phyloP scores from a whole-genome alignment of 2,797 vertebrate species.

The Cryptoprocta ferox region DNA sequence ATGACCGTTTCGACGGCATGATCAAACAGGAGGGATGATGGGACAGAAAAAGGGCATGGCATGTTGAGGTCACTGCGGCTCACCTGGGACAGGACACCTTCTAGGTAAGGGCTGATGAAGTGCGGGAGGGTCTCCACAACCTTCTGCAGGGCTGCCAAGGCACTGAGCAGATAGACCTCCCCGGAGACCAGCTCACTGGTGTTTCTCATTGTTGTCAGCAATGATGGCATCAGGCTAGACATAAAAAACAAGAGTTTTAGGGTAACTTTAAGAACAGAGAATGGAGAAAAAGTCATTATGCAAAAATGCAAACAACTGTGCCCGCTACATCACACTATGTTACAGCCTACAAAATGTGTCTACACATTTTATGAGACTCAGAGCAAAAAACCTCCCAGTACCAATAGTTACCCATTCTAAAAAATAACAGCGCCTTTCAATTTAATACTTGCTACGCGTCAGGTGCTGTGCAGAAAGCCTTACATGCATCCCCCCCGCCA shows the following conservation, averaged over 20 bases:
- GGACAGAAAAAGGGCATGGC: background rate
- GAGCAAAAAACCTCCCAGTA: background rate
- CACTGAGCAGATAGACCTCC: slow-evolving; percentile 95
- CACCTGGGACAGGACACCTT: slow-evolving; percentile 90
- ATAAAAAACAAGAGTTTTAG: background rate
- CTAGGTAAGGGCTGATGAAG: slow-evolving; percentile 97
- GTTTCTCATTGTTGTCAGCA: slow-evolving; percentile 88
- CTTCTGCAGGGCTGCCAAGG: slow-evolving; percentile 93
- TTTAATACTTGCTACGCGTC: background rate
- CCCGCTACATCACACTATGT: fast-evolving
- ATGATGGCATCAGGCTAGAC: slow-evolving; percentile 92
- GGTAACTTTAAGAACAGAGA: background rate
- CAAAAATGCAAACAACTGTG: background rate
- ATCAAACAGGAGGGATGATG: background rate
- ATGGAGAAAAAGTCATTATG: background rate
- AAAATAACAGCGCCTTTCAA: background rate
- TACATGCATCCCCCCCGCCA: too few species aligned
- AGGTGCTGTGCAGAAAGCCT: background rate
- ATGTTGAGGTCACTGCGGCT: background rate
- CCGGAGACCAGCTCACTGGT: slow-evolving; percentile 90
- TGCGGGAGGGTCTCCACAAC: slow-evolving; percentile 92
- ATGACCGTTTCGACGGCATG: background rate
- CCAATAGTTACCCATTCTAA: background rate
- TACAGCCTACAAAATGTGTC: background rate
- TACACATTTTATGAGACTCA: background rate